phyloP scores from a whole-genome alignment of 2,113 vertebrate genomes.

The Mionectes macconnelli region DNA sequence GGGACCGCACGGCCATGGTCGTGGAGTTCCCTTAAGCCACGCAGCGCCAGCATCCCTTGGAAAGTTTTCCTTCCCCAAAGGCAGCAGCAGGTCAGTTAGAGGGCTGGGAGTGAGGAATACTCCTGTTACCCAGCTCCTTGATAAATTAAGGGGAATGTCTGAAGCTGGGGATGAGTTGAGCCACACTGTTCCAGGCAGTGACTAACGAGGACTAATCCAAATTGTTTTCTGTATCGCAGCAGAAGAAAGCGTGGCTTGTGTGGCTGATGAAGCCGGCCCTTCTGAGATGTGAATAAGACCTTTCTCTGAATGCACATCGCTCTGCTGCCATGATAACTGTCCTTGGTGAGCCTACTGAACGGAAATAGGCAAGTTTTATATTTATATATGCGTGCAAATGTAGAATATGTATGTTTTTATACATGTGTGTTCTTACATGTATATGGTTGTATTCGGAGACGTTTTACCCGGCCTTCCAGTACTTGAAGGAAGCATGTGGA shows the following conservation, averaged over 20 bases:
- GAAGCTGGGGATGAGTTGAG: background rate
- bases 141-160: background rate
- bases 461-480: background rate
- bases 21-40: background rate
- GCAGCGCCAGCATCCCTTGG: background rate
- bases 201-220: background rate
- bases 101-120: background rate
- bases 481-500: background rate
- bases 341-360: background rate
- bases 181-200: constrained; percentile 23
- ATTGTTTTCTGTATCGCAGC: background rate
- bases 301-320: background rate
- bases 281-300: background rate
- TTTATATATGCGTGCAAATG: background rate
- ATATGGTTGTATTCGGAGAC: background rate
- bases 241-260: constrained; percentile 22
- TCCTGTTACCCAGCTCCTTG: background rate
- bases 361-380: background rate
- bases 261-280: background rate
- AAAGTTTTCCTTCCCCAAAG: background rate
- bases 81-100: background rate
- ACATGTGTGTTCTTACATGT: background rate
- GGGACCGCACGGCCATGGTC: background rate
- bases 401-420: background rate
- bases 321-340: background rate